These are phyloP conservation scores for Laupala kohalensis DNA, from an alignment of 1,140 invertebrate species.

Conservation along the genomic window DNA sequence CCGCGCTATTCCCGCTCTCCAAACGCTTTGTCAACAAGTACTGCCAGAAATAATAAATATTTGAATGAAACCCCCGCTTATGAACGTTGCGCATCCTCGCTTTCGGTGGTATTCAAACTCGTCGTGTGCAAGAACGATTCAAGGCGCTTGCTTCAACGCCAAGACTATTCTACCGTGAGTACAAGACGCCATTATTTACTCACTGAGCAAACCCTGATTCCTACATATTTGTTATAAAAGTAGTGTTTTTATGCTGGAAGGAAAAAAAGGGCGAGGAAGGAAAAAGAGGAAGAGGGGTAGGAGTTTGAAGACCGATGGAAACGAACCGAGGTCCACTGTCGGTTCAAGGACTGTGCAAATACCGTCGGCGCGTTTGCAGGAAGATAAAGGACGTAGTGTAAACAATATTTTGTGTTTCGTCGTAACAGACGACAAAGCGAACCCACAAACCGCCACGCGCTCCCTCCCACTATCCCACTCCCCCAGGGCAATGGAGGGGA, in stretches of 20 bases:
- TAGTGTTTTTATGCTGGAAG: not conserved
- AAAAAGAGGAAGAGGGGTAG: not conserved
- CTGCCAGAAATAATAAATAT: too few relatives aligned
- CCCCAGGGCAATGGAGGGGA: too few relatives aligned
- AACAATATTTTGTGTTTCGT: not conserved
- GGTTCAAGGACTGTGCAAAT: not conserved
- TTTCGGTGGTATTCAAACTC: not conserved
- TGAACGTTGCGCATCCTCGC: not conserved
- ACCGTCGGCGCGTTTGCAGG: not conserved
- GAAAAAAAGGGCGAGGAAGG: not conserved
- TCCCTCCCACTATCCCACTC: not conserved
- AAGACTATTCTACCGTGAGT: too few relatives aligned
- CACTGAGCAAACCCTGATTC: too few relatives aligned
- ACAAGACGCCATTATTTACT: too few relatives aligned
- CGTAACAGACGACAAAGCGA: not conserved
- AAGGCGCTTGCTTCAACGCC: too few relatives aligned
- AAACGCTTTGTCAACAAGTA: not conserved
- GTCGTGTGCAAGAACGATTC: too few relatives aligned
- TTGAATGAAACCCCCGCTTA: too few relatives aligned
- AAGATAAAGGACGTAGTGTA: not conserved
- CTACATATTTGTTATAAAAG: too few relatives aligned
- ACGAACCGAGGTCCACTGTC: not conserved
- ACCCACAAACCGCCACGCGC: not conserved
- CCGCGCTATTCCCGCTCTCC: not conserved
- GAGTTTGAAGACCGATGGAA: not conserved